These are phyloP conservation scores for Coelopa pilipes DNA, from an alignment of 2,888 invertebrate species.

Conservation along the genomic window DNA sequence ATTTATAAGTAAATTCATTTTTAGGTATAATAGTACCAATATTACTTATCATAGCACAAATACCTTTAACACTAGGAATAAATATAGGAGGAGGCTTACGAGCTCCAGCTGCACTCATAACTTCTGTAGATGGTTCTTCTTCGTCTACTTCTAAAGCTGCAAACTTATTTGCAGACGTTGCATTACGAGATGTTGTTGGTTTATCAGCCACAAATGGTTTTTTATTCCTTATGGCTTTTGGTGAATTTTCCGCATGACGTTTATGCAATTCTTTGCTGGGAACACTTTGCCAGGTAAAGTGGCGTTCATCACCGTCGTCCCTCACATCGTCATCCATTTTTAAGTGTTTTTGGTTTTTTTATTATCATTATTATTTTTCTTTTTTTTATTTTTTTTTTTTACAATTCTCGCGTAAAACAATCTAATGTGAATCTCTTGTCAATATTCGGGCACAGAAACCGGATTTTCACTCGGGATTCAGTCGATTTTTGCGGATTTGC, in stretches of 20 bases:
- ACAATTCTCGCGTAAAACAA: too few relatives aligned
- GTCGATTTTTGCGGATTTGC: too few relatives aligned
- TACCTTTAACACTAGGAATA: slow-evolving; percentile 1
- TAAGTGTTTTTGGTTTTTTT: background rate
- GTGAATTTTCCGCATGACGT: too few relatives aligned
- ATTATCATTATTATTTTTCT: background rate
- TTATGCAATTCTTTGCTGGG: too few relatives aligned
- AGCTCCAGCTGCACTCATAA: too few relatives aligned
- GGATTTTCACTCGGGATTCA: too few relatives aligned
- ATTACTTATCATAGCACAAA: background rate
- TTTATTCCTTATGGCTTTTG: too few relatives aligned
- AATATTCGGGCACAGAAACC: too few relatives aligned
- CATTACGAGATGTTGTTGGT: too few relatives aligned
- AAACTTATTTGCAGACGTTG: background rate
- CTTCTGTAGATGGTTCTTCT: background rate
- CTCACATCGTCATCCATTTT: background rate
- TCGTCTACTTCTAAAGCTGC: background rate
- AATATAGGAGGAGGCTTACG: background rate
- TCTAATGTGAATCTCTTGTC: too few relatives aligned
- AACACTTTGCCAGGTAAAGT: too few relatives aligned
- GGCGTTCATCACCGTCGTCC: background rate
- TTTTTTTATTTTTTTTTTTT: background rate
- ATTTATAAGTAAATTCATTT: slow-evolving; percentile 1
- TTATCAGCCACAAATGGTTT: too few relatives aligned
- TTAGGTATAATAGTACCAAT: slow-evolving; percentile 1